A percentile compares a stretch with the other conserved stretches of the same genome.
Evolutionary conservation across 2,888 invertebrate species (phyloP).

Genomic region (Drosophila hamatofila): DNA sequence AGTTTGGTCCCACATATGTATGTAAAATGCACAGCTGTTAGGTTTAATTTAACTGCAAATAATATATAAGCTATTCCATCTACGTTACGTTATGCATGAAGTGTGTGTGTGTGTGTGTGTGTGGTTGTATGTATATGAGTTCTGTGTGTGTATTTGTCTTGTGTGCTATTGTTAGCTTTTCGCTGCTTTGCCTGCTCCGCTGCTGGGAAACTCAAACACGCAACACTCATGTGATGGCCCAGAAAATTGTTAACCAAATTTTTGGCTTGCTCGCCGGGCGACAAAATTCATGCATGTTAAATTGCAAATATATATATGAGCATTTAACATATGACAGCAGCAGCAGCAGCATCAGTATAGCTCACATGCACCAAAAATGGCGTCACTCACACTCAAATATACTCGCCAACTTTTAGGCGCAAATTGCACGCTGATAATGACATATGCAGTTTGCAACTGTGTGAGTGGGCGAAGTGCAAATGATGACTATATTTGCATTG

Average conservation of each 20-base stretch:
- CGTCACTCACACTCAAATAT: constrained; percentile 3
- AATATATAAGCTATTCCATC: constrained; percentile 62
- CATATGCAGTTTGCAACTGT: constrained; percentile 15
- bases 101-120: constrained; percentile 14
- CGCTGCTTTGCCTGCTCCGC: constrained; percentile 30
- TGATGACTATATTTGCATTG: constrained; percentile 46
- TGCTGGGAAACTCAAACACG: constrained; percentile 71
- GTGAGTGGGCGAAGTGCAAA: constrained; percentile 33
- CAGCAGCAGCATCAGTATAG: constrained; percentile 18
- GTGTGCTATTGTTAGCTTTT: constrained; percentile 62
- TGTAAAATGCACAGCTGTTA: constrained; percentile 74
- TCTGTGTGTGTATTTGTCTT: constrained; percentile 61
- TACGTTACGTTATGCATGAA: constrained; percentile 15
- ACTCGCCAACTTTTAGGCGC: constrained; percentile 63
- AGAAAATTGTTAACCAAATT: constrained; percentile 74
- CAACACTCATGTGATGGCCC: constrained; percentile 65
- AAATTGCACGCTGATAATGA: constrained; percentile 65
- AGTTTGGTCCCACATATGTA: constrained; percentile 52
- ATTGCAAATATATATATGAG: constrained; percentile 55
- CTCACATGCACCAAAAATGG: constrained; percentile 11
- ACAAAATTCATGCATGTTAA: constrained; percentile 71
- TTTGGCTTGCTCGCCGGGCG: constrained; percentile 60
- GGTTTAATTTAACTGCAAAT: constrained; percentile 80
- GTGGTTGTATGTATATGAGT: not conserved
- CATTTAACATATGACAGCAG: constrained; percentile 39